Percentiles rank a stretch among this genome's conserved stretches.
phyloP scores from a whole-genome alignment of 2,888 invertebrate genomes.

The Scelioninae gen. 2 region DNA sequence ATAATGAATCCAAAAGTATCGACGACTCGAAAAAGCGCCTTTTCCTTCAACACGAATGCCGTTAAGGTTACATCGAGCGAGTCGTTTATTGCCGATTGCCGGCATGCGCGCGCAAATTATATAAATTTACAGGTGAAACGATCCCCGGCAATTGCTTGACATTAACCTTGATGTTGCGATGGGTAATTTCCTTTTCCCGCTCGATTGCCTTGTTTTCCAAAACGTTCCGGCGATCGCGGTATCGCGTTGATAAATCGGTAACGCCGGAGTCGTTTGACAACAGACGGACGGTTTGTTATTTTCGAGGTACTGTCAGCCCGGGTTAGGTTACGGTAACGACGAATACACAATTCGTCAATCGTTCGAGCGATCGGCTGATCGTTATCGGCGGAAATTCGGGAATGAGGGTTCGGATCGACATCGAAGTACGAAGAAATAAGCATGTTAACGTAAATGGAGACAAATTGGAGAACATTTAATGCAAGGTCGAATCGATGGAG shows the following conservation, averaged over 20 bases:
- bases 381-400: too few species aligned
- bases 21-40: too few species aligned
- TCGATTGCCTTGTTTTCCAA: constrained; percentile 25
- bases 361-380: too few species aligned
- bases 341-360: too few species aligned
- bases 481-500: too few species aligned
- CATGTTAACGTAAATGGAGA: too few species aligned
- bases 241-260: constrained; percentile 19
- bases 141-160: constrained; percentile 53
- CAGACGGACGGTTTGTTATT: not conserved
- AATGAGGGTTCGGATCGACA: not conserved
- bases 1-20: too few species aligned
- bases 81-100: constrained; percentile 39
- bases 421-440: not conserved
- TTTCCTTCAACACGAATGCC: too few species aligned
- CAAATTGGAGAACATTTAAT: too few species aligned
- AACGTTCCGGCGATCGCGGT: not conserved
- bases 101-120: constrained; percentile 34
- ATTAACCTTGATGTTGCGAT: constrained; percentile 50
- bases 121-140: constrained; percentile 49
- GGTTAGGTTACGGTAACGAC: not conserved
- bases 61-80: too few species aligned
- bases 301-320: too few species aligned
- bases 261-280: not conserved
- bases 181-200: constrained; percentile 35